Evolutionary conservation across 1,140 invertebrate genomes (phyloP).

Genomic region (Proales similis): DNA sequence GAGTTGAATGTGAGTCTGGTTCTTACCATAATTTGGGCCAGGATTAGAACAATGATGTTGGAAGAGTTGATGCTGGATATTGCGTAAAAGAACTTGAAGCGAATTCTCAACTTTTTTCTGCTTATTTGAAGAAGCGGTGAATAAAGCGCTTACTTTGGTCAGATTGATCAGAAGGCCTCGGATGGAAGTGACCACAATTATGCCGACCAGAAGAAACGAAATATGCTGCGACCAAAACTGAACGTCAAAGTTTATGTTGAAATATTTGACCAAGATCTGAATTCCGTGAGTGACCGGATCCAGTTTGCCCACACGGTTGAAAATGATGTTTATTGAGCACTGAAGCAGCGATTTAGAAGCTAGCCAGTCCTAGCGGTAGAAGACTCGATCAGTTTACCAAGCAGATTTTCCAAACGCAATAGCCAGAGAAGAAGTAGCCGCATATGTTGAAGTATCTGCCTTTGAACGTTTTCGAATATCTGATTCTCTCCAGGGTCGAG

Average conservation of each 20-base stretch:
- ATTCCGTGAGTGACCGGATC: slow-evolving; percentile 94
- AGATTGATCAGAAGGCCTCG: slow-evolving; percentile 86
- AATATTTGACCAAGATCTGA: slow-evolving; percentile 92
- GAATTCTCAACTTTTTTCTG: not conserved
- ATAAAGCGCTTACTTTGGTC: slow-evolving; percentile 76
- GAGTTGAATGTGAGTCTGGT: slow-evolving; percentile 39
- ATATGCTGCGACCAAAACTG: slow-evolving; percentile 97
- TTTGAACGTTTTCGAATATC: slow-evolving; percentile 91
- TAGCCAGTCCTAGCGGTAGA: no score
- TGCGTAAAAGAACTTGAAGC: slow-evolving; percentile 92
- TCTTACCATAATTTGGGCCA: slow-evolving; percentile 96
- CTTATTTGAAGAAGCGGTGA: not conserved
- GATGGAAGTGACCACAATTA: slow-evolving; percentile 95
- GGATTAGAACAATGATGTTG: slow-evolving; percentile 89
- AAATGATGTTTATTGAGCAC: slow-evolving; percentile 86
- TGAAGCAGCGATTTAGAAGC: slow-evolving; percentile 58
- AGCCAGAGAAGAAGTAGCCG: slow-evolving; percentile 96
- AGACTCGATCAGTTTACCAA: no score
- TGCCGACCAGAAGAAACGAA: slow-evolving; percentile 91
- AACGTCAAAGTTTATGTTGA: slow-evolving; percentile 93
- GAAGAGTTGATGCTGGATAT: slow-evolving; percentile 99
- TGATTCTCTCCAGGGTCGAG: slow-evolving; percentile 61
- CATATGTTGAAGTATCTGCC: slow-evolving; percentile 98
- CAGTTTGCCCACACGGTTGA: slow-evolving; percentile 94
- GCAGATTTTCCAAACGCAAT: slow-evolving; percentile 98